Evolutionary conservation across 2,888 invertebrate genomes (phyloP), one percentile per base, ranked within the genome.

Genomic region (Tenthredo notha): DNA sequence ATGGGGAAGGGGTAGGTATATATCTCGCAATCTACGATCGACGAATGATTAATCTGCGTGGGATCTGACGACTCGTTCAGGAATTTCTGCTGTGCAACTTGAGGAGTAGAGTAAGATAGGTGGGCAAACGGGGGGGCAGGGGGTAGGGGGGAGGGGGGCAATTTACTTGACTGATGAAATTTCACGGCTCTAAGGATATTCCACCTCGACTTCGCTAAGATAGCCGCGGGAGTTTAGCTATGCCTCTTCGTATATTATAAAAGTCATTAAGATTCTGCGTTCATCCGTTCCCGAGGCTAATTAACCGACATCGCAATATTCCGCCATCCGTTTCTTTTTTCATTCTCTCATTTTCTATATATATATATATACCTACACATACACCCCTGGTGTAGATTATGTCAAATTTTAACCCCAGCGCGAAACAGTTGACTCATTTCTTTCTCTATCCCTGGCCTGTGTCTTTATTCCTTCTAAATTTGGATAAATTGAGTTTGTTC

Each of bases 181-280:
- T 77, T 77, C 74, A 74, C 74, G 74, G 74, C 74, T 74, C 74
- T 43, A 43, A 9, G 43, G 74, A 74, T 74, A 74, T 74, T 74
- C 43, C 25, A n/a, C 43, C 12, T 74, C 21, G 37, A 37, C 37
- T 37, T 37, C 25, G 18, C 43, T 21, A 54, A 43, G 29, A 40
- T 74, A 43, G 70, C 10, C 77, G 50, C 29, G 21, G 33, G 25
- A 29, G 50, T 33, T 12, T 6, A 18, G 29, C n/a, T 54, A 54
- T 33, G 33, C 67, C 67, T 5, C 47, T 18, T 15, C 43, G 75
- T 25, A 21, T 21, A 21, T 40, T 40, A 61, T 77, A 15, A 54
- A 54, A 77, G 77, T 77, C 77, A 77, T 77, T 77, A 77, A 77
- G 77, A 77, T 77, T 77, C 77, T 54, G 50, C 50, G 33, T 54